Evolutionary conservation across 2,113 vertebrate species (phyloP), one percentile per base, ranked within the genome.

Genomic region (Halichoerus grypus): DNA sequence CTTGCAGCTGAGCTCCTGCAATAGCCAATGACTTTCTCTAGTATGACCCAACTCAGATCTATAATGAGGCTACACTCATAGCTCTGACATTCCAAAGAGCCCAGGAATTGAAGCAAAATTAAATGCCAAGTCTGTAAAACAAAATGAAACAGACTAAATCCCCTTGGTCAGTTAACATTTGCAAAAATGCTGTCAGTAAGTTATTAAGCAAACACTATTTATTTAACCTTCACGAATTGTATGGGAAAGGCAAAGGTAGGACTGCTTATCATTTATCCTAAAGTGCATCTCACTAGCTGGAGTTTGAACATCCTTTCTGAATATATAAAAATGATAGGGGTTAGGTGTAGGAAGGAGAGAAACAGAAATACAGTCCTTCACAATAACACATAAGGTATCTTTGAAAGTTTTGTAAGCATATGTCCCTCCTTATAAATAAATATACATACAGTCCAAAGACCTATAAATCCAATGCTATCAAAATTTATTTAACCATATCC

Each of bases 161-260:
- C 94, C 55, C 18, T 88, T 67, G 77, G 92, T 97, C 93, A 96
- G 79, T 97, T 98, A 98, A 98, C 80, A 98, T 97, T 98, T 97
- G 95, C 96, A 94, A 98, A 98, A 98, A 97, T 74, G 14, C 83
- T 72, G 33, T 63, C 95, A 63, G 95, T 88, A 49, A 90, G 84
- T 95, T 96, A 97, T 96, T 97, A 95, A 97, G 67, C 95, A 97
- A 97, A 97, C 76, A 96, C 49, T n/a, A 94, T 79, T 97, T 97
- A 91, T 93, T 89, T 97, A 94, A 96, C 83, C 84, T 98, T 97
- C 91, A 88, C 33, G 36, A 90, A 61, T 88, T 93, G 90, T 24
- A 49, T 65, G 53, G 85, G 81, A 94, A 95, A 95, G 90, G 39
- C 90, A 97, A 96, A 81, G 51, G 6, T 81, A 92, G 5, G 13